Conservation (phyloP, 2,797 vertebrate species). For the Natrix natrix region DNA sequence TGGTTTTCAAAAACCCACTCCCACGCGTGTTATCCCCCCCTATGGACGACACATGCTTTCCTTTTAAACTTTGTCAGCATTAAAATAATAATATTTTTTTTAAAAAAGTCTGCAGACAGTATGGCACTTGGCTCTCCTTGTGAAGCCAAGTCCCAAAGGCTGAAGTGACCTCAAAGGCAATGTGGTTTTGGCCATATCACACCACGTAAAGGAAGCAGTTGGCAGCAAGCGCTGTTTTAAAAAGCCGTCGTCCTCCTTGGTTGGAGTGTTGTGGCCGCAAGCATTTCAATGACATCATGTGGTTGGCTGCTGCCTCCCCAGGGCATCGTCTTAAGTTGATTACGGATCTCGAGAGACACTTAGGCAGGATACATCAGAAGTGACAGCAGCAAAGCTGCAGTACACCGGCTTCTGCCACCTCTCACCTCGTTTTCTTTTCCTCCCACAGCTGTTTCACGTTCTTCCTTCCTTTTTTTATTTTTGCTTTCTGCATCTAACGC, state of each 20-base stretch:
- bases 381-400: background rate
- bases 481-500: background rate
- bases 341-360: background rate
- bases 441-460: background rate
- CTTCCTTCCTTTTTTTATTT: background rate
- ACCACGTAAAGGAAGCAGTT: constrained; percentile 27
- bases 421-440: background rate
- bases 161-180: constrained; percentile 24
- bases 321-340: constrained; percentile 23
- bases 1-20: constrained; percentile 24
- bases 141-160: constrained; percentile 17
- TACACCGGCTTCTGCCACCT: constrained; percentile 8
- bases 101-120: background rate
- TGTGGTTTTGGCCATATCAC: constrained; percentile 27
- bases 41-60: background rate
- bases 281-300: constrained; percentile 20
- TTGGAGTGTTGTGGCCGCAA: constrained; percentile 24
- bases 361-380: background rate
- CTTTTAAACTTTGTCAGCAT: constrained; percentile 24
- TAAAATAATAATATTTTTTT: constrained; percentile 35
- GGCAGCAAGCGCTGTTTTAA: constrained; percentile 9
- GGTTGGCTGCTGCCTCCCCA: background rate
- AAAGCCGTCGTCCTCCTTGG: constrained; percentile 16
- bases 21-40: background rate
- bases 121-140: constrained; percentile 22